Conservation (phyloP, 2,888 invertebrate genomes). For the Leuctra nigra region DNA sequence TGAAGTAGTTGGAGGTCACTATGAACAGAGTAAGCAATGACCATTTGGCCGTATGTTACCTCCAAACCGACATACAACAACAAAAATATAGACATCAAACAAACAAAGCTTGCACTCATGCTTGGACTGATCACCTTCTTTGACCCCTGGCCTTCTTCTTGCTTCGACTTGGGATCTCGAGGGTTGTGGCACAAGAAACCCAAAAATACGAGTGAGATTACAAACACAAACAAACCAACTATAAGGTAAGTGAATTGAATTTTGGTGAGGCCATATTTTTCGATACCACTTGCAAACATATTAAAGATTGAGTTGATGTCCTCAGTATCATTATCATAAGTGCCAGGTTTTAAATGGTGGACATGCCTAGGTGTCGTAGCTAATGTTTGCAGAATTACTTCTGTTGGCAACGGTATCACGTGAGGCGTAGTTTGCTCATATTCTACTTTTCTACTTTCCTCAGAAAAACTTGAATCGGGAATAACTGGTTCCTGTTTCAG, state of each 20-base stretch:
- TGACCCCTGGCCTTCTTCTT: slow-evolving; percentile 26
- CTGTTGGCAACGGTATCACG: background rate
- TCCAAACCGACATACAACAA: slow-evolving; percentile 41
- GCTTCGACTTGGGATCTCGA: slow-evolving; percentile 31
- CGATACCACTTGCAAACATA: slow-evolving; percentile 29
- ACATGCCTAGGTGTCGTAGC: no score
- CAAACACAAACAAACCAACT: slow-evolving; percentile 36
- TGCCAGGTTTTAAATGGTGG: slow-evolving; percentile 29
- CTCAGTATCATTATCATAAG: slow-evolving; percentile 31
- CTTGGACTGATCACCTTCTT: slow-evolving; percentile 27
- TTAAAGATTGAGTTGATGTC: slow-evolving; percentile 26
- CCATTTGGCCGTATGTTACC: slow-evolving; percentile 41
- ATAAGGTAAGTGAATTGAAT: slow-evolving; percentile 39
- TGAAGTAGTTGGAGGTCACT: slow-evolving; percentile 35
- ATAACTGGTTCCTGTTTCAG: background rate
- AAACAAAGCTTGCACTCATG: slow-evolving; percentile 34
- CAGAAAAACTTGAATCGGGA: background rate
- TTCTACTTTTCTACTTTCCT: background rate
- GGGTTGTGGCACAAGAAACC: slow-evolving; percentile 37
- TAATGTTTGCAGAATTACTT: no score
- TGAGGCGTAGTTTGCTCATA: background rate
- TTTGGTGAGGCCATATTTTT: slow-evolving; percentile 31
- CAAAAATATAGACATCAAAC: slow-evolving; percentile 38
- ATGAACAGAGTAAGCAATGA: slow-evolving; percentile 38
- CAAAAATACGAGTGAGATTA: slow-evolving; percentile 37